These are phyloP conservation scores for Tiphia femorata DNA, from an alignment of 2,888 invertebrate species.

Conservation along the genomic window DNA sequence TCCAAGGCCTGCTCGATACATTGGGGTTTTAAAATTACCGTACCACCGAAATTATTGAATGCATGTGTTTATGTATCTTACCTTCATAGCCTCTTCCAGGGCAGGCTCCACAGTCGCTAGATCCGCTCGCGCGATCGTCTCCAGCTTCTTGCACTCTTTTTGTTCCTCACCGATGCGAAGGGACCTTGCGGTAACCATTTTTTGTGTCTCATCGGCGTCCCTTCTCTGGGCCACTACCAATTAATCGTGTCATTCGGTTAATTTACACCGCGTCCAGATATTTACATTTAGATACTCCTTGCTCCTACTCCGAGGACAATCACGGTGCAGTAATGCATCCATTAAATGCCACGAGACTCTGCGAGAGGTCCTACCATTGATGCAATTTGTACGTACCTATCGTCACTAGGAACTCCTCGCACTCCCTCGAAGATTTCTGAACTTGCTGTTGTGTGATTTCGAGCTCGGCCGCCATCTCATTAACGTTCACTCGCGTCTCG, in stretches of 20 bases:
- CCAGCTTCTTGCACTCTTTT: conserved; percentile 83
- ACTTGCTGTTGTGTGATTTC: conserved; percentile 83
- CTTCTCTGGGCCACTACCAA: conserved; percentile 80
- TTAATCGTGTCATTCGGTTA: too few species aligned
- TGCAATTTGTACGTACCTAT: conserved; percentile 67
- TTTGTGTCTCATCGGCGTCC: conserved; percentile 85
- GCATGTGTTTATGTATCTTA: too few species aligned
- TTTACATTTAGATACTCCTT: too few species aligned
- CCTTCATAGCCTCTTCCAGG: conserved; percentile 83
- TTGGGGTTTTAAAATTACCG: background rate
- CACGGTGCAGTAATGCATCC: too few species aligned
- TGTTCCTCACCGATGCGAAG: conserved; percentile 85
- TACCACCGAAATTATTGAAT: too few species aligned
- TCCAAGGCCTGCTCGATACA: conserved; percentile 75
- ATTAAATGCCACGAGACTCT: too few species aligned
- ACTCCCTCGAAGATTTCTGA: conserved; percentile 83
- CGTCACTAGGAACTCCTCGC: conserved; percentile 86
- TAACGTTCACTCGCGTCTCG: conserved; percentile 85
- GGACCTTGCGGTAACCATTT: conserved; percentile 79
- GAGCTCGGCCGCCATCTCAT: conserved; percentile 86
- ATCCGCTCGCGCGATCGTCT: conserved; percentile 85
- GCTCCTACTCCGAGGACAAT: too few species aligned
- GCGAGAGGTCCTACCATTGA: too few species aligned
- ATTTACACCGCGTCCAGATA: too few species aligned
- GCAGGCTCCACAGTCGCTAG: conserved; percentile 89